Evolutionary conservation across 2,888 invertebrate genomes (phyloP), one percentile per base, ranked within the genome.

Genomic region (Pyrgus malvae): DNA sequence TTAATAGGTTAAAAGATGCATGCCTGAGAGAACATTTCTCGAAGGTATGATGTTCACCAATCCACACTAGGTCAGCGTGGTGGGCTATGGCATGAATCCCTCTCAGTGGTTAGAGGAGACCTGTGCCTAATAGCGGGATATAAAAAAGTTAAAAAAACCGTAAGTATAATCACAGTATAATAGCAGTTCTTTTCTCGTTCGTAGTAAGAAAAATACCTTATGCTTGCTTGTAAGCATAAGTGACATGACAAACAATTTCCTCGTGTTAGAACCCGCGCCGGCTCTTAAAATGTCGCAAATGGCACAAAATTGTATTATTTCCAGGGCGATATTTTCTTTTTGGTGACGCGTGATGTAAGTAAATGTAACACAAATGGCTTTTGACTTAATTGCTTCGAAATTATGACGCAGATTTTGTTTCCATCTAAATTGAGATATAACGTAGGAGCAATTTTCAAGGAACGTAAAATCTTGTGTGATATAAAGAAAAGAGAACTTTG

Each of bases 201-300:
- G 3, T 37, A 9, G 14, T 25, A 21, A 5, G n/a, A 44, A 37
- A 45, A 29, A 16, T 16, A 11, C 7, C 29, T 19, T 21, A 38
- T 2, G 5, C 8, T 38, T 38, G 21, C 38, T 45, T 45, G 29
- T 38, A 21, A 53, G 38, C 53, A 53, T 53, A 45, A 53, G 53
- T 53, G 37, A 54, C 45, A 54, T 54, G 46, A 46, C 53, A 54
- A 54, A 54, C 53, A 54, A 54, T 54, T 54, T 54, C 45, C 45
- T 37, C 23, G 48, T 12, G 33, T 31, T 33, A 23, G 35, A 35
- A 19, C 27, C 21, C 44, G 44, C 38, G 38, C 23, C 12, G 16
- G 29, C 53, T 38, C 45, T 53, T 53, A 53, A 45, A 53, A 45
- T 31, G 53, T 45, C 45, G 31, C 45, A 53, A 53, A 53, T 53